Evolutionary conservation across 2,888 invertebrate species (phyloP), one percentile per base, ranked within the genome.

Genomic region (Dendrolimus pini): DNA sequence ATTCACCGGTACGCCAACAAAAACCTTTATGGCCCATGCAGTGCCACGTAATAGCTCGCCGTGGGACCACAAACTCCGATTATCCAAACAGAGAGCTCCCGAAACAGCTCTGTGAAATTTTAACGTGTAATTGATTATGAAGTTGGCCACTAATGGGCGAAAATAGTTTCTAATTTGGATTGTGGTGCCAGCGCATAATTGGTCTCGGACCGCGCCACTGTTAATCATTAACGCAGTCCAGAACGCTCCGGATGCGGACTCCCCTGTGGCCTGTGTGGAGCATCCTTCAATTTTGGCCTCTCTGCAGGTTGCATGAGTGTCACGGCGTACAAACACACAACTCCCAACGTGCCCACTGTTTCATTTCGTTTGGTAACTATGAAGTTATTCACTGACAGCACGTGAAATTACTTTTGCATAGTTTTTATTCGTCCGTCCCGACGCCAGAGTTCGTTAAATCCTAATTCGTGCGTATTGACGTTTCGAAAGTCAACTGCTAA

Each of bases 121-220:
- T 84, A 88, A 83, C 86, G 86, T 84, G 78, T 87, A 90, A 88
- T 89, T 89, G 89, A 89, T 89, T 88, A 89, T 88, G 89, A 89
- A 89, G 89, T 89, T 88, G 85, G 85, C 80, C 80, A 78, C 83
- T 87, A 89, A 89, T 89, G 89, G 89, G 79, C 77, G 85, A 85
- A 87, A 86, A 90, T 89, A 89, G 90, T 89, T 88, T 88, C 89
- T 89, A 90, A 89, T 90, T 89, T 87, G 82, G 85, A 80, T 77
- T 83, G 82, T 77, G 80, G 84, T 77, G 75, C 78, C 74, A 69
- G 77, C 72, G 76, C 71, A 80, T 89, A 88, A 89, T 88, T 88
- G 87, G 85, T 82, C 85, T 83, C 82, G 76, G 79, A 77, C 78
- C 80, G 77, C 75, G 80, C 74, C 83, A 76, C 80, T 73, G 81